Conservation (phyloP, 2,113 vertebrate species). For the Eidolon helvum region DNA sequence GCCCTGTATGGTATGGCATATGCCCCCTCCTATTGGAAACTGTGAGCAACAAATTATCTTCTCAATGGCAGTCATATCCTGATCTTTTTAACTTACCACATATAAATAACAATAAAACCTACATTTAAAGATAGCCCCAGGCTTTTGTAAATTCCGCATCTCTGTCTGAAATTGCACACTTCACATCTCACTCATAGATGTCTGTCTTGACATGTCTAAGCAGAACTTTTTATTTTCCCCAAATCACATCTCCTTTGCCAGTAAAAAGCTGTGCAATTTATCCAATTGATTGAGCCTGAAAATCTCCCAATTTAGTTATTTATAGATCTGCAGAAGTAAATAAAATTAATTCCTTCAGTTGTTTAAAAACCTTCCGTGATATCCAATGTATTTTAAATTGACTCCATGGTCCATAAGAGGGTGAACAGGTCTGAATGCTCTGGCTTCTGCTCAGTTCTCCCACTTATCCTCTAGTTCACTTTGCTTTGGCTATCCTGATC, state of each 20-base stretch:
- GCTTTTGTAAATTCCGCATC: not conserved
- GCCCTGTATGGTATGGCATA: too few species aligned
- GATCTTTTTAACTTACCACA: not conserved
- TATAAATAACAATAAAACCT: not conserved
- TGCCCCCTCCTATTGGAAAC: not conserved
- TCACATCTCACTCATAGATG: not conserved
- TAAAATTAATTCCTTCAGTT: not conserved
- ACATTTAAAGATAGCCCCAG: not conserved
- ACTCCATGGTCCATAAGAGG: too few species aligned
- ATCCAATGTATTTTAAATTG: not conserved
- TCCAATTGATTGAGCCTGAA: not conserved
- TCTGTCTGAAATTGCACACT: not conserved
- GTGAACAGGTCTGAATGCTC: rapidly evolving
- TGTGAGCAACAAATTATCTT: not conserved
- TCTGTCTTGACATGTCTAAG: not conserved
- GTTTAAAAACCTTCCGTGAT: not conserved
- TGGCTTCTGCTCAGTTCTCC: not conserved
- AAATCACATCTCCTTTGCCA: not conserved
- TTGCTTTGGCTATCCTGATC: not conserved
- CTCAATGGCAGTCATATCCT: too few species aligned
- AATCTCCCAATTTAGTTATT: not conserved
- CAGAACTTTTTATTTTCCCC: not conserved
- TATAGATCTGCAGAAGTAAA: not conserved
- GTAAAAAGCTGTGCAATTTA: not conserved
- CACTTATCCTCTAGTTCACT: not conserved